Conservation (phyloP, 1,140 invertebrate genomes). For the Papilio machaon region DNA sequence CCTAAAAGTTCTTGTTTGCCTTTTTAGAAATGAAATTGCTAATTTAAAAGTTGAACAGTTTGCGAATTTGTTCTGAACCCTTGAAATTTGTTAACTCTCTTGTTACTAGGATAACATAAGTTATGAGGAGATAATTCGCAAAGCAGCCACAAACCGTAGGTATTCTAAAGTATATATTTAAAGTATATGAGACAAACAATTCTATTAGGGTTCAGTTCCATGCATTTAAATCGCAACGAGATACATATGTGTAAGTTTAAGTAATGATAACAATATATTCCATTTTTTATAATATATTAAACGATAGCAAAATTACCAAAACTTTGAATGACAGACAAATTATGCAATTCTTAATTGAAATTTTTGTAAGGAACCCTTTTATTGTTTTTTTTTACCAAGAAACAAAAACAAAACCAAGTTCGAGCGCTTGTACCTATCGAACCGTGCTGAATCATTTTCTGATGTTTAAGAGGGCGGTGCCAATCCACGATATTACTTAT, state of each 20-base stretch:
- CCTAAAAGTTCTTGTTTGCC: background rate
- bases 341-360: background rate
- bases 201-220: conserved; percentile 28
- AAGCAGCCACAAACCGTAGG: background rate
- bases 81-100: conserved; percentile 34
- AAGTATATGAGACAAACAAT: conserved; percentile 22
- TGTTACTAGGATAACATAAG: conserved; percentile 50
- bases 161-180: conserved; percentile 1
- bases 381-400: background rate
- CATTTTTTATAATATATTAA: background rate
- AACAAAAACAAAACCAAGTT: background rate
- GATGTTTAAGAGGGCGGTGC: conserved; percentile 66
- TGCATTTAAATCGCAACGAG: background rate
- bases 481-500: conserved; percentile 58
- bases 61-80: conserved; percentile 13
- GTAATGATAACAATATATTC: background rate
- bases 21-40: background rate
- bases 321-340: background rate
- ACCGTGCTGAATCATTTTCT: conserved; percentile 64
- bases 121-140: conserved; percentile 29
- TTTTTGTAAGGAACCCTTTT: background rate
- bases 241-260: background rate
- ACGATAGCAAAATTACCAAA: background rate
- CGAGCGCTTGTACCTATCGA: background rate
- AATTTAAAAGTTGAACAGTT: conserved; percentile 6